Evolutionary conservation across 2,113 vertebrate species (phyloP).

Genomic region (Esox niger): DNA sequence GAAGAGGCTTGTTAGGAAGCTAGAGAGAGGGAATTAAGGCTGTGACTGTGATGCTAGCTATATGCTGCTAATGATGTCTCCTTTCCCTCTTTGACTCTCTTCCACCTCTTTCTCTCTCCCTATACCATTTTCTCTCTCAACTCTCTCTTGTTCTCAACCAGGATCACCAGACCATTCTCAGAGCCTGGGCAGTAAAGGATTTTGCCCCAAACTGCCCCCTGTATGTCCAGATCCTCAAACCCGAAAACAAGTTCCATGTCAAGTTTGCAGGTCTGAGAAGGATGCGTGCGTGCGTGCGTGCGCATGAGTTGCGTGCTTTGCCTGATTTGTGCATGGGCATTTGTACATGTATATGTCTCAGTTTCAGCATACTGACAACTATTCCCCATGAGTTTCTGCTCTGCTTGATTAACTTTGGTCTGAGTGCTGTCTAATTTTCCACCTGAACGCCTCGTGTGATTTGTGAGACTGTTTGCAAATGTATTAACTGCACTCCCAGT

Average conservation of each 20-base stretch:
- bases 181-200: conserved; percentile 81
- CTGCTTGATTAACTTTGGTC: neutral
- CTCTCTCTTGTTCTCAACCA: conserved; percentile 42
- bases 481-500: conserved; percentile 10
- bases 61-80: conserved; percentile 33
- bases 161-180: conserved; percentile 84
- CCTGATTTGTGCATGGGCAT: neutral
- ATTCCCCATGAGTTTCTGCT: neutral
- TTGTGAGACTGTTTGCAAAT: conserved; percentile 11
- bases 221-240: conserved; percentile 82
- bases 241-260: conserved; percentile 83
- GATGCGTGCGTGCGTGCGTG: neutral
- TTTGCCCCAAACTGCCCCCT: conserved; percentile 82
- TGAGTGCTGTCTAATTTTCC: neutral
- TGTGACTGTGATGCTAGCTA: conserved; percentile 12
- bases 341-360: neutral
- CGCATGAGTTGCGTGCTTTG: neutral
- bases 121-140: neutral
- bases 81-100: neutral
- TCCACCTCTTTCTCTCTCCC: neutral
- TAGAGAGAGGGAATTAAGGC: conserved; percentile 9
- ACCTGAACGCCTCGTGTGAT: conserved; percentile 16
- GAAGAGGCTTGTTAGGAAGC: conserved; percentile 39
- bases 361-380: neutral
- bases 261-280: conserved; percentile 80